Conservation (phyloP, 2,888 invertebrate genomes). For the Oegoconia quadripuncta region DNA sequence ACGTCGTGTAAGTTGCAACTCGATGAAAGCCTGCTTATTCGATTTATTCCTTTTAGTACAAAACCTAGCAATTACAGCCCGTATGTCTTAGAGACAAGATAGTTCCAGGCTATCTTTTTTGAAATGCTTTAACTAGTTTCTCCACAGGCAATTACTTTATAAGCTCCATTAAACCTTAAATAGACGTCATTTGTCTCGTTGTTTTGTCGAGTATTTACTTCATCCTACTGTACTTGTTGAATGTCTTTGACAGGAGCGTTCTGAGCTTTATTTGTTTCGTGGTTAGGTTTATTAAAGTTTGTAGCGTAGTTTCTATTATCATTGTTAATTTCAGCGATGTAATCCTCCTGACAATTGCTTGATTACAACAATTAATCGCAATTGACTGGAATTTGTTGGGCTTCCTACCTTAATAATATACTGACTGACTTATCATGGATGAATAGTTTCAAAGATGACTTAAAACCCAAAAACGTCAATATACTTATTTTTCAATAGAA, state of each 20-base stretch:
- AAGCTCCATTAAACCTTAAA: slow-evolving; percentile 50
- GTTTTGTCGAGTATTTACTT: slow-evolving; percentile 48
- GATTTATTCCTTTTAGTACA: slow-evolving; percentile 3
- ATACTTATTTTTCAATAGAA: too few relatives aligned
- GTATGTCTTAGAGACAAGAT: slow-evolving; percentile 8
- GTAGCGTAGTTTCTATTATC: slow-evolving; percentile 40
- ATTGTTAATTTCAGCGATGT: slow-evolving; percentile 67
- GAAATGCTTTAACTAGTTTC: slow-evolving; percentile 16
- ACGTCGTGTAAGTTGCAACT: background rate
- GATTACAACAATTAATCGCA: slow-evolving; percentile 76
- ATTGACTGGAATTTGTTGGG: slow-evolving; percentile 68
- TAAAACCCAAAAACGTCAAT: too few relatives aligned
- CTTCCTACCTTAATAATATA: slow-evolving; percentile 51
- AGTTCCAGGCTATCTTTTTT: slow-evolving; percentile 11
- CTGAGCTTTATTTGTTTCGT: slow-evolving; percentile 28
- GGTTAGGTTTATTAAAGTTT: slow-evolving; percentile 29
- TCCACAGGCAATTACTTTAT: slow-evolving; percentile 38
- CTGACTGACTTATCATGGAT: slow-evolving; percentile 27
- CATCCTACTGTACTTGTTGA: slow-evolving; percentile 34
- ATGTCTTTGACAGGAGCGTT: slow-evolving; percentile 19
- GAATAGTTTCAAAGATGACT: slow-evolving; percentile 6
- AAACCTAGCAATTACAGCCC: slow-evolving; percentile 6
- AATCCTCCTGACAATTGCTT: slow-evolving; percentile 67
- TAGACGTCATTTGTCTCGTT: slow-evolving; percentile 49
- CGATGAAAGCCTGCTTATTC: background rate